phyloP scores from a whole-genome alignment of 2,888 invertebrate genomes.

The Ephialtes manifestator region DNA sequence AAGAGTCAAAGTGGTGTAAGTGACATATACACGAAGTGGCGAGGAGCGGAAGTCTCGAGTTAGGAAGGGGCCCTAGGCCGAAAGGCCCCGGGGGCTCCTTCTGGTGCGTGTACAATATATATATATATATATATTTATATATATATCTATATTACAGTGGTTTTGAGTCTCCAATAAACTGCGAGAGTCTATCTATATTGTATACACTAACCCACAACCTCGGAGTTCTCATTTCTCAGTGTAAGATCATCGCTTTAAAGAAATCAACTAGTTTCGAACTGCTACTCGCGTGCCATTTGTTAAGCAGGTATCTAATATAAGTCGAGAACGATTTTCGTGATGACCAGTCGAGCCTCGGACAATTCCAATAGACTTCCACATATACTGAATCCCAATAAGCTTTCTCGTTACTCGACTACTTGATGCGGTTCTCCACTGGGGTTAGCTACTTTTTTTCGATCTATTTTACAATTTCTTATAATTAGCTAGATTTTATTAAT shows the following conservation, averaged over 20 bases:
- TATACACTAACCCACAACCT: conserved; percentile 2
- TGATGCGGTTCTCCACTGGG: conserved; percentile 47
- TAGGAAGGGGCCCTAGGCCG: conserved; percentile 71
- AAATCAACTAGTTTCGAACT: conserved; percentile 40
- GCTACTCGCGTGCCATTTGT: conserved; percentile 30
- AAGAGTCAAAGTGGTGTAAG: conserved; percentile 14
- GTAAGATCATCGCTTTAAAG: conserved; percentile 1
- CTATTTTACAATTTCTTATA: too few relatives aligned
- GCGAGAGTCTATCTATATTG: conserved; percentile 1
- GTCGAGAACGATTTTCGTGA: conserved; percentile 55
- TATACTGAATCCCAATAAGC: conserved; percentile 22
- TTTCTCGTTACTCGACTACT: conserved; percentile 63
- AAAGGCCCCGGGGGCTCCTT: conserved; percentile 71
- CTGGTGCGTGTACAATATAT: conserved; percentile 66
- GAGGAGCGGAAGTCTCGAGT: conserved; percentile 80
- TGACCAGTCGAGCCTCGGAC: conserved; percentile 46
- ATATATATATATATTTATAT: neutral
- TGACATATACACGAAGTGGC: conserved; percentile 50
- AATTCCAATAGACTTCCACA: conserved; percentile 25
- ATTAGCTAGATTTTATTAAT: too few relatives aligned
- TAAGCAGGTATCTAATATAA: conserved; percentile 34
- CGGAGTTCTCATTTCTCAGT: conserved; percentile 20
- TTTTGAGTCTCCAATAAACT: conserved; percentile 15
- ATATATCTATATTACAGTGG: neutral
- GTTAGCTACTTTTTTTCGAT: too few relatives aligned